phyloP scores from a whole-genome alignment of 2,797 vertebrate species.

The Heteromormyrus szaboi region DNA sequence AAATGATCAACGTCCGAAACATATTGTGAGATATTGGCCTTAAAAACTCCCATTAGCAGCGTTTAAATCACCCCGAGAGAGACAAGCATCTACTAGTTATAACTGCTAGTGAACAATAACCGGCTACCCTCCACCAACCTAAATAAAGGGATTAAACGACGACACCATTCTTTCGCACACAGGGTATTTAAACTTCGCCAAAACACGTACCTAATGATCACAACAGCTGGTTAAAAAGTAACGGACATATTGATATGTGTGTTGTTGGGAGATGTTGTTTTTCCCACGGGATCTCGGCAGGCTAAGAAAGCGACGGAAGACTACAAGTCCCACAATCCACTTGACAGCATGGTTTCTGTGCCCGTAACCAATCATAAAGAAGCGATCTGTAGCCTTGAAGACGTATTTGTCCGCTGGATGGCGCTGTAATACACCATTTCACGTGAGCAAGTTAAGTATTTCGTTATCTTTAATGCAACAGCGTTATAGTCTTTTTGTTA shows the following conservation, averaged over 20 bases:
- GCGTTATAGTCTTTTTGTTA: neutral
- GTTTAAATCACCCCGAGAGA: neutral
- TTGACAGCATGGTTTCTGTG: neutral
- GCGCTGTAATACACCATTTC: neutral
- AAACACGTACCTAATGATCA: neutral
- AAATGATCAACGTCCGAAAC: neutral
- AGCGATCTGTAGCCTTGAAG: neutral
- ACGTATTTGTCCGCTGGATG: neutral
- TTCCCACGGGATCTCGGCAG: neutral
- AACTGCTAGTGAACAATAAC: neutral
- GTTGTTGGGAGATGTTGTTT: slow-evolving; percentile 50
- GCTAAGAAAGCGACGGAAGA: neutral
- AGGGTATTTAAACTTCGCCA: neutral
- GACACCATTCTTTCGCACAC: neutral
- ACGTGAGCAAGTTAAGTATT: neutral
- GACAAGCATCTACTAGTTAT: neutral
- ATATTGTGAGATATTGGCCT: neutral
- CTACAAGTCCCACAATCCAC: slow-evolving; percentile 47
- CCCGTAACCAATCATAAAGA: slow-evolving; percentile 26
- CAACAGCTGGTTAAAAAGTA: neutral
- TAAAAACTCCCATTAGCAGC: neutral
- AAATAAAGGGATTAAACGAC: neutral
- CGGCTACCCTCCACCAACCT: neutral
- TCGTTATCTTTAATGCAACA: neutral
- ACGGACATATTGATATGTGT: neutral